Evolutionary conservation across 64 coral and sea anemone species (phyloP).

Genomic region (Porites lutea): DNA sequence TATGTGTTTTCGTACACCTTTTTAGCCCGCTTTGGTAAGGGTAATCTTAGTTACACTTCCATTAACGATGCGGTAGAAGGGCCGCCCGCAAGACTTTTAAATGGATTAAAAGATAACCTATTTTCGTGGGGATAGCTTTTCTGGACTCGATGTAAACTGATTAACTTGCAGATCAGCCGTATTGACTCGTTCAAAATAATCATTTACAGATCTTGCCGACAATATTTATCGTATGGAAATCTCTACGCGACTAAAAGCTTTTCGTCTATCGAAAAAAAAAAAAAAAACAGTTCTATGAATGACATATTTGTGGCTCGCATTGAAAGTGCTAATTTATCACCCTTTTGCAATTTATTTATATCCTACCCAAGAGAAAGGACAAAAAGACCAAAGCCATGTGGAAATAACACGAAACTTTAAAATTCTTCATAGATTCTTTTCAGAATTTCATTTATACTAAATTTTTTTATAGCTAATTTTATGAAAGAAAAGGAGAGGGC

Average conservation of each 20-base stretch:
- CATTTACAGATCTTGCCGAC: neutral
- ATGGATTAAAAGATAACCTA: conserved; percentile 33
- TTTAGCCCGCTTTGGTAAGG: neutral
- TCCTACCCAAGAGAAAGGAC: neutral
- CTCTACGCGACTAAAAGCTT: conserved; percentile 24
- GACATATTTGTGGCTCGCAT: conserved; percentile 25
- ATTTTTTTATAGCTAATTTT: no score
- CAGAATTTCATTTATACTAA: neutral
- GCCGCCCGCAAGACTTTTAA: neutral
- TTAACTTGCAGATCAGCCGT: neutral
- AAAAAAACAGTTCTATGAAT: neutral
- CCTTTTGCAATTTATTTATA: neutral
- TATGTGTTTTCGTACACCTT: neutral
- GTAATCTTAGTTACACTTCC: neutral
- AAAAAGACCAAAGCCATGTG: neutral
- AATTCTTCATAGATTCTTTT: neutral
- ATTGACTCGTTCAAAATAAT: neutral
- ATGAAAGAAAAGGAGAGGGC: no score
- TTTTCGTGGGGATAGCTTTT: neutral
- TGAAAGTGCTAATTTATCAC: conserved; percentile 52
- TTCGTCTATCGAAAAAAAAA: neutral
- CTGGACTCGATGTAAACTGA: neutral
- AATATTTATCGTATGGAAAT: conserved; percentile 10
- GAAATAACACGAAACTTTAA: neutral
- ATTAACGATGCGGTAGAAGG: neutral